Percentiles rank a stretch among this genome's conserved stretches.
phyloP scores from a whole-genome alignment of 1,140 invertebrate species.

The Colletes gigas region DNA sequence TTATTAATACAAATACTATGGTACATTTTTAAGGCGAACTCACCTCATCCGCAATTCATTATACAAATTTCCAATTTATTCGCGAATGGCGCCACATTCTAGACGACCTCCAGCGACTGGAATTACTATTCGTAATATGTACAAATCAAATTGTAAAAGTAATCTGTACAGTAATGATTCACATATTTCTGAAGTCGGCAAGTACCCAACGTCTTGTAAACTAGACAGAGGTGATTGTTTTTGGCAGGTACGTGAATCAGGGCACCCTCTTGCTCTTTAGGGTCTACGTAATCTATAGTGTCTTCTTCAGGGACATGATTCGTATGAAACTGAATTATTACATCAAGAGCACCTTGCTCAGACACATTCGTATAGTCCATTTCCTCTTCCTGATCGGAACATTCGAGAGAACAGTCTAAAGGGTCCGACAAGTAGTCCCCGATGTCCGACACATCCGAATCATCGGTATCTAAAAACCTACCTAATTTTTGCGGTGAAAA shows the following conservation, averaged over 20 bases:
- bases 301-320: slow-evolving; percentile 45
- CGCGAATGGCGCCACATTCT: neutral
- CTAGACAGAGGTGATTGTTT: slow-evolving; percentile 86
- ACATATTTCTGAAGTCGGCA: slow-evolving; percentile 85
- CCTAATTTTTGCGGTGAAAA: neutral
- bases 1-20: slow-evolving; percentile 73
- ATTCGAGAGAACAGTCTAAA: slow-evolving; percentile 37
- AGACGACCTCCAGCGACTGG: neutral
- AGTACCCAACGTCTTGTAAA: slow-evolving; percentile 84
- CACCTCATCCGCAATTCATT: slow-evolving; percentile 3
- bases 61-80: slow-evolving; percentile 15
- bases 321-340: slow-evolving; percentile 76
- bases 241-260: slow-evolving; percentile 75
- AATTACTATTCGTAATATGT: slow-evolving; percentile 80
- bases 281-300: slow-evolving; percentile 75
- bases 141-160: slow-evolving; percentile 82
- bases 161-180: slow-evolving; percentile 79
- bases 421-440: slow-evolving; percentile 66
- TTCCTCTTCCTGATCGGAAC: slow-evolving; percentile 22
- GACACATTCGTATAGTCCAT: neutral
- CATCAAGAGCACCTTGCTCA: slow-evolving; percentile 63
- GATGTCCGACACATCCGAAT: slow-evolving; percentile 66
- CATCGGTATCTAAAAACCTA: slow-evolving; percentile 62
- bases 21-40: slow-evolving; percentile 58
- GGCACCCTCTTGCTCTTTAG: slow-evolving; percentile 64